Evolutionary conservation across 2,888 invertebrate species (phyloP), one percentile per base, ranked within the genome.

Genomic region (Hecatera dysodea): DNA sequence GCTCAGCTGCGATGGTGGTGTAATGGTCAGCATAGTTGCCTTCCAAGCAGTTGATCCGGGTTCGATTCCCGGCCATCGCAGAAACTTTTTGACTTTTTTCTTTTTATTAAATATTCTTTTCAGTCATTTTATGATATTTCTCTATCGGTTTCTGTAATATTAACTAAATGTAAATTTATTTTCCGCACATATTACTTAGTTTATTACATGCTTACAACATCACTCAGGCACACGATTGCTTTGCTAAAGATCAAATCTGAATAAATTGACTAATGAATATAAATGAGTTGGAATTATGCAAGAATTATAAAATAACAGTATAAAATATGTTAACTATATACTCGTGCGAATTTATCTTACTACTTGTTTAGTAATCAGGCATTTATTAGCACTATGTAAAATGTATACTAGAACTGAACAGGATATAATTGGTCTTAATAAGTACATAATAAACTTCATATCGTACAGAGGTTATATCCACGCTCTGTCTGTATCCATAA

Each of bases 51-150:
- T 94, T 94, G 94, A 94, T 94, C 93, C 93, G 92, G 90, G 90
- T 91, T 92, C 94, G 95, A 93, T 95, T 95, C 95, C 92, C 93
- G 96, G 96, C 96, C 96, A 94, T 95, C 96, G 95, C 96, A 96
- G 93, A 86, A 36, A 61, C 88, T 90, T 94, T 95, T 94, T 89
- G 75, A 0, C 0, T 50, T 69, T 84, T 77, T 56, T 6, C 19
- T 12, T 74, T 67, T 27, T 22, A 0, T 19, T 64, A 44, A 24
- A n/a, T 33, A 33, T 9, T 22, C 4, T 48, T 62, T 42, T 64
- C 11, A 19, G 24, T 24, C 33, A 22, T 67, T n/a, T 24, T 57
- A 11, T 27, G 2, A 15, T 29, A 56, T 39, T 52, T 48, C 24
- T 0, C 15, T 29, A 46, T 39, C 0, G 9, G 24, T 44, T 44